A percentile compares a stretch with the other conserved stretches of the same genome.
These are phyloP conservation scores for Toxostoma redivivum DNA, from an alignment of 2,113 vertebrate genomes.

Conservation along the genomic window DNA sequence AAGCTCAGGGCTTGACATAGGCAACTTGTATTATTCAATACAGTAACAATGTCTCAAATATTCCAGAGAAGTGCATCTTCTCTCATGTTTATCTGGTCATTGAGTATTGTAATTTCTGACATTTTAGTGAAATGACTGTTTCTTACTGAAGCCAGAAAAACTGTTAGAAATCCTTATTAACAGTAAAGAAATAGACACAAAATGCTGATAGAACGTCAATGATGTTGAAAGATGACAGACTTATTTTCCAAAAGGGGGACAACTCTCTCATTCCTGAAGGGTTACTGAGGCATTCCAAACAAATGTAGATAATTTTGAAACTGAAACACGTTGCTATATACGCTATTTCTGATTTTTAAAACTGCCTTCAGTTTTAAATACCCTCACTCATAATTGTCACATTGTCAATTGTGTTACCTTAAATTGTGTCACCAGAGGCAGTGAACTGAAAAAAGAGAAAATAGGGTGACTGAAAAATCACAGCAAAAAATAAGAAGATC, in stretches of 20 bases:
- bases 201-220: not conserved
- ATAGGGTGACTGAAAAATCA: not conserved
- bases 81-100: not conserved
- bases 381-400: not conserved
- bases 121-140: not conserved
- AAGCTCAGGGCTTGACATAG: not conserved
- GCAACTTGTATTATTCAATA: not conserved
- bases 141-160: not conserved
- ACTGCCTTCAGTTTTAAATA: not conserved
- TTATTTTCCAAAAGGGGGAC: not conserved
- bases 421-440: not conserved
- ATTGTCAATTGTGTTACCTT: not conserved
- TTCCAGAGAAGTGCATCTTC: not conserved
- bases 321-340: not conserved
- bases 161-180: not conserved
- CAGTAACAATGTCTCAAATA: not conserved
- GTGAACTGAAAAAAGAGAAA: not conserved
- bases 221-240: not conserved
- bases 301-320: not conserved
- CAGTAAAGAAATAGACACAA: not conserved
- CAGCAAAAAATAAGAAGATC: not conserved
- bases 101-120: not conserved
- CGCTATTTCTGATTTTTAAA: not conserved
- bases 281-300: not conserved
- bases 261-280: not conserved